Percentiles rank a stretch among this genome's conserved stretches.
Evolutionary conservation across 53 echinoderm and acorn worm genomes (phyloP).

Genomic region (Echinometra lucunter): DNA sequence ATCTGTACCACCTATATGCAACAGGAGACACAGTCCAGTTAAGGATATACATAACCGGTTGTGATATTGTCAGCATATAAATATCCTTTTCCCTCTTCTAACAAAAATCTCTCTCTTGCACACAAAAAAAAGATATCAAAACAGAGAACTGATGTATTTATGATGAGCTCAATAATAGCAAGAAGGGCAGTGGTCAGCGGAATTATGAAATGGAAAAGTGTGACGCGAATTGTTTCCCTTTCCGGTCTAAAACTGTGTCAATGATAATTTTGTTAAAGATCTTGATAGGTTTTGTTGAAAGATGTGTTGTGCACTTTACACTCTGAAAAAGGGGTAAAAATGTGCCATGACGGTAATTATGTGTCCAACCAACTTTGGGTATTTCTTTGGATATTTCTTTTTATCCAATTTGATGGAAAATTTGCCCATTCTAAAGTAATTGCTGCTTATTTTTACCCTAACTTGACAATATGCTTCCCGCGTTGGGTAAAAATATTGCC

Average conservation of each 20-base stretch:
- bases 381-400: no score
- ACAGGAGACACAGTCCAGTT: slow-evolving; percentile 49
- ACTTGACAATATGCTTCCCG: no score
- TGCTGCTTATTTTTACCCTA: no score
- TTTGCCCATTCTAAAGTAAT: no score
- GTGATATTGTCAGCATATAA: slow-evolving; percentile 52
- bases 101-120: neutral
- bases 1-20: neutral
- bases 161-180: neutral
- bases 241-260: neutral
- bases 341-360: no score
- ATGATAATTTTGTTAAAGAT: neutral
- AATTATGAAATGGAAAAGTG: slow-evolving; percentile 13
- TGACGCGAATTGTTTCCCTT: slow-evolving; percentile 8
- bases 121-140: neutral
- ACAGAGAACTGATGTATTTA: neutral
- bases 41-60: slow-evolving; percentile 27
- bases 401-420: no score
- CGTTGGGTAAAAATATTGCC: no score
- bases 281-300: slow-evolving; percentile 21
- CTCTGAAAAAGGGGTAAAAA: no score
- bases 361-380: no score
- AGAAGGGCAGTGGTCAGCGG: neutral
- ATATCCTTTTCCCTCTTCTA: neutral
- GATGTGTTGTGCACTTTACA: neutral